Base-by-base conservation (phyloP, 2,797 vertebrate species). In the Ciconia nigra region DNA sequence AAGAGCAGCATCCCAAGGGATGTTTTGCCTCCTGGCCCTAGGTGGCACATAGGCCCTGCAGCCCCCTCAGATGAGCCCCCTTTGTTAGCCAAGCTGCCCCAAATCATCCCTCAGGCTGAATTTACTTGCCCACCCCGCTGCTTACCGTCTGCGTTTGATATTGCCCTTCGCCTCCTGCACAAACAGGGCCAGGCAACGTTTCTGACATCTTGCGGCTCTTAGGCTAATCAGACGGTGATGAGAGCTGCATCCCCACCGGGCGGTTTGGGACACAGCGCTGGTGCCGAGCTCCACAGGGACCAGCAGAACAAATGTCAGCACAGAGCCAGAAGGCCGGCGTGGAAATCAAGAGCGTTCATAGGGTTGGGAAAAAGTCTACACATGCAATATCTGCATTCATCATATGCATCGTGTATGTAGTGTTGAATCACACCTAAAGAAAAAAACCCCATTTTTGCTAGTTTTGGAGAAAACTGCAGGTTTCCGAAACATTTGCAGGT, bases 211-310 rank as follows among this genome's bases (percentile, higher is more conserved):
- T 16, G 1, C 28, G 33, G 74, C 79, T 90, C 84, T 89, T 90
- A 92, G 35, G 47, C 65, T 96, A 95, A 97, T 89, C 94, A 87
- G 87, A 77, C 13, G 57, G 87, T 89, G 79, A 83, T 22, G 44
- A 95, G 65, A 61, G 49, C 44, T 10, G 10, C 59, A 69, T 87
- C 55, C 87, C 89, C 57, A 37, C 61, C 19, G 13, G 35, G 41
- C 87, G 82, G 87, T 66, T 95, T 46, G 67, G 91, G 93, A 93
- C 71, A 80, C 57, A 16, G 92, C 5, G 3, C 51, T 49, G 35
- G 90, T 12, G 19, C 47, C 61, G 12, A 87, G 26, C 59, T 95
- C 87, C 81, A 28, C 10, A 4, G 96, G 80, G 89, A 95, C 58
- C 3, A 2, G 28, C 66, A 84, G 72, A 95, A 71, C 84, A 97